These are phyloP conservation scores for Puffinus mauretanicus DNA, from an alignment of 2,113 vertebrate species.

Conservation along the genomic window DNA sequence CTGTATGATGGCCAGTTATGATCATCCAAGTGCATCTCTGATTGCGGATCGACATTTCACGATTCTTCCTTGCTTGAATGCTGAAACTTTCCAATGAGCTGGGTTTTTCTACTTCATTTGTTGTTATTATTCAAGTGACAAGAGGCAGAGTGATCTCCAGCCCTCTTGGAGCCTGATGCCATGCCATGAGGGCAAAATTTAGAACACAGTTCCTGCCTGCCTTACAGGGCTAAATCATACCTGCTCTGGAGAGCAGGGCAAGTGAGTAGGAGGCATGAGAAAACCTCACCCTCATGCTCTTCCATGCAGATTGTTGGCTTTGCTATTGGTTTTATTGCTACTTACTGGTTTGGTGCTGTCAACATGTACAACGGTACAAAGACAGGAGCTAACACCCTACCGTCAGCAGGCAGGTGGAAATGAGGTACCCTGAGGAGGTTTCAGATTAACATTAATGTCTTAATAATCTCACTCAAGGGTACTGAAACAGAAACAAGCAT, in stretches of 20 bases:
- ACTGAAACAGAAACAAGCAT: neutral
- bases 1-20: neutral
- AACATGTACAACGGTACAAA: accelerated
- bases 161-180: neutral
- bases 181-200: neutral
- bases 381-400: neutral
- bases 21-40: neutral
- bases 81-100: neutral
- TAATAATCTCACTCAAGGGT: neutral
- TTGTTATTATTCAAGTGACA: neutral
- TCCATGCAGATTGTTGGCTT: neutral
- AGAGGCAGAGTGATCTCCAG: neutral
- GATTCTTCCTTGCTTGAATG: neutral
- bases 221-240: neutral
- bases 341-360: neutral
- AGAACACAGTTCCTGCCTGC: neutral
- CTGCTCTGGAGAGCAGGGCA: neutral
- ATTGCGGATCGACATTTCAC: neutral
- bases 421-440: neutral
- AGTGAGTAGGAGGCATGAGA: neutral
- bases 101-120: neutral
- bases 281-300: neutral
- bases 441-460: neutral
- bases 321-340: neutral
- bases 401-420: neutral